These are phyloP conservation scores for Macaria liturata DNA, from an alignment of 2,888 invertebrate species.

Conservation along the genomic window DNA sequence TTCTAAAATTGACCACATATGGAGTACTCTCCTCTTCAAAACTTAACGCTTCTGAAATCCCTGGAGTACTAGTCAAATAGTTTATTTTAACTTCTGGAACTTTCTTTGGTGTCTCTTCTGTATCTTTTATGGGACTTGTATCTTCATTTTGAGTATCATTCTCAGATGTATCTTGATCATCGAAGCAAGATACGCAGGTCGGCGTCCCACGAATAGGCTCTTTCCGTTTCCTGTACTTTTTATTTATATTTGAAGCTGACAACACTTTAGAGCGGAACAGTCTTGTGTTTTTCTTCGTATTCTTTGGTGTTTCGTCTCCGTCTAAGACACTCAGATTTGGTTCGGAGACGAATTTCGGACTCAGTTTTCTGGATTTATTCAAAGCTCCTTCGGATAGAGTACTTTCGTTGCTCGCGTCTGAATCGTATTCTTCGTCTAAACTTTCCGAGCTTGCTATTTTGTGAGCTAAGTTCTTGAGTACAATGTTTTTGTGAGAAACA, in stretches of 20 bases:
- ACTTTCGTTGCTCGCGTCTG: conserved; percentile 72
- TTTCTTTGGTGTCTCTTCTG: conserved; percentile 55
- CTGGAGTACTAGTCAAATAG: conserved; percentile 77
- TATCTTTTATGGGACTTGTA: conserved; percentile 40
- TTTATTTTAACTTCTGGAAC: conserved; percentile 44
- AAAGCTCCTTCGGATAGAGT: conserved; percentile 73
- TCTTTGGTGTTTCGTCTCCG: conserved; percentile 71
- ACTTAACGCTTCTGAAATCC: conserved; percentile 53
- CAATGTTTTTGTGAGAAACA: conserved; percentile 72
- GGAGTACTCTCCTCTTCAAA: conserved; percentile 71
- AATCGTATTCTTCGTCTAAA: conserved; percentile 67
- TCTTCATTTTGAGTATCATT: conserved; percentile 37
- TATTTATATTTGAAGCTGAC: conserved; percentile 59
- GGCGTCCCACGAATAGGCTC: conserved; percentile 61
- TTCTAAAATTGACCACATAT: conserved; percentile 75
- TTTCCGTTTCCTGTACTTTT: conserved; percentile 70
- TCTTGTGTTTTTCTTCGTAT: conserved; percentile 64
- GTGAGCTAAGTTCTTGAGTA: conserved; percentile 71
- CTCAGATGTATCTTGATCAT: conserved; percentile 60
- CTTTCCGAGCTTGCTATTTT: conserved; percentile 74
- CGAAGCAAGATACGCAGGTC: conserved; percentile 73
- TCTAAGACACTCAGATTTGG: conserved; percentile 73
- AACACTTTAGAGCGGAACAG: conserved; percentile 71
- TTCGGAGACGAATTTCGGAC: conserved; percentile 78
- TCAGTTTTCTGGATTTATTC: conserved; percentile 59